These are phyloP conservation scores for Enteromius treurensis DNA, from an alignment of 2,797 vertebrate species.

Conservation along the genomic window DNA sequence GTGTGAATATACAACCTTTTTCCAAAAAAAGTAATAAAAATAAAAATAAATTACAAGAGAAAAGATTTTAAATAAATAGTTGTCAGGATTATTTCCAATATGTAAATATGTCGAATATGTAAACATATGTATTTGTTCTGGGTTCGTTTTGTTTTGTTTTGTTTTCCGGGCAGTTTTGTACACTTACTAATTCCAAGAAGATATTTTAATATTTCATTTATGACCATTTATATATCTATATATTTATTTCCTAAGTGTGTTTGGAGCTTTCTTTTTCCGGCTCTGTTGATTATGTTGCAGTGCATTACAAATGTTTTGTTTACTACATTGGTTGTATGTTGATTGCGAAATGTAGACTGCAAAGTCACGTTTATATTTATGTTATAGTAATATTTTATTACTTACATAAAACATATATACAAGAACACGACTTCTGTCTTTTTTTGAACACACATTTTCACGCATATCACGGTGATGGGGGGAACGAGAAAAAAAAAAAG, in stretches of 20 bases:
- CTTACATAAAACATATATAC: constrained; percentile 99
- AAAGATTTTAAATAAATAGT: constrained; percentile 86
- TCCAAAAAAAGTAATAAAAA: constrained; percentile 63
- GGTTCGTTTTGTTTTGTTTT: constrained; percentile 78
- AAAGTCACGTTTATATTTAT: constrained; percentile 99
- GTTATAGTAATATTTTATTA: constrained; percentile 99
- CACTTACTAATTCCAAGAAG: constrained; percentile 93
- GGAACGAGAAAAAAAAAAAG: not conserved
- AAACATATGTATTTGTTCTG: constrained; percentile 90
- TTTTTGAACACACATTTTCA: constrained; percentile 72
- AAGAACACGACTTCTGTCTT: constrained; percentile 93
- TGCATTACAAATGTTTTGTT: constrained; percentile 77
- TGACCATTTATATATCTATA: constrained; percentile 91
- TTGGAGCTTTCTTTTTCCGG: constrained; percentile 85
- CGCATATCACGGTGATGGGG: not conserved
- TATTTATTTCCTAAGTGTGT: constrained; percentile 98
- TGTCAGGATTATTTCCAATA: constrained; percentile 85
- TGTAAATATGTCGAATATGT: constrained; percentile 98
- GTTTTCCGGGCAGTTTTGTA: constrained; percentile 93
- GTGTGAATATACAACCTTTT: constrained; percentile 73
- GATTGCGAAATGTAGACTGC: constrained; percentile 95
- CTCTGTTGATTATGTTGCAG: constrained; percentile 86
- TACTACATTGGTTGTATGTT: constrained; percentile 91
- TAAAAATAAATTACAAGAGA: constrained; percentile 66
- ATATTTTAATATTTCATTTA: constrained; percentile 98